Base-by-base conservation (phyloP, 2,797 vertebrate species). In the Pelochelys cantorii region DNA sequence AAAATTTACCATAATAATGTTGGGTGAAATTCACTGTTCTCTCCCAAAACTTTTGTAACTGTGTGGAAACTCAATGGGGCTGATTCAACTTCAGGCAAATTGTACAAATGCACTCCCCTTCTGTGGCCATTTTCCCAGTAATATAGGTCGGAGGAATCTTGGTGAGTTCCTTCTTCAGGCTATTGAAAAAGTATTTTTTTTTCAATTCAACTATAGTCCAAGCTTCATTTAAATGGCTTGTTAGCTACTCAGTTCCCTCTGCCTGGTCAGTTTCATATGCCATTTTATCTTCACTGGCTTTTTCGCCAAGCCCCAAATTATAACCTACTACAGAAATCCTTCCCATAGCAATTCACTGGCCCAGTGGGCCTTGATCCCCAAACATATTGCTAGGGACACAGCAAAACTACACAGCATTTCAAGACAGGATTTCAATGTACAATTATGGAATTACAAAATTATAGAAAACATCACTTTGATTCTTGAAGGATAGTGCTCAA, bases 51-150 rank as follows among this genome's bases (percentile, higher is more conserved):
- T 18, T 65, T 34, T 68, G n/a, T 34, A 68, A 80, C 11, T 81
- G 25, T 77, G 48, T 79, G 54, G 53, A 90, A 9, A 48, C 55
- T 53, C 34, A 2, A 11, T 37, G 79, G 55, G 57, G 11, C 29
- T 88, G 53, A n/a, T 86, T 54, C 55, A 65, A 37, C 79, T 42
- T 84, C 12, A 60, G 65, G 17, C 86, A 89, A 74, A 65, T 0
- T 54, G 55, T 62, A 81, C 87, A 90, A 93, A 83, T 83, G 89
- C 68, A 27, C 79, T 65, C 25, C 79, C 83, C 2, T 1, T 84
- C 79, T 85, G 59, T n/a, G 91, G 48, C 85, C 86, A 85, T 80
- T 74, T 88, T 83, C 56, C 29, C 88, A n/a, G 4, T 7, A 14
- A 87, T 9, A 55, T 5, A 13, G 56, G 42, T 86, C 84, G 88